A percentile compares a stretch with the other conserved stretches of the same genome.
phyloP scores from a whole-genome alignment of 2,888 invertebrate species.

The Pammene aurita region DNA sequence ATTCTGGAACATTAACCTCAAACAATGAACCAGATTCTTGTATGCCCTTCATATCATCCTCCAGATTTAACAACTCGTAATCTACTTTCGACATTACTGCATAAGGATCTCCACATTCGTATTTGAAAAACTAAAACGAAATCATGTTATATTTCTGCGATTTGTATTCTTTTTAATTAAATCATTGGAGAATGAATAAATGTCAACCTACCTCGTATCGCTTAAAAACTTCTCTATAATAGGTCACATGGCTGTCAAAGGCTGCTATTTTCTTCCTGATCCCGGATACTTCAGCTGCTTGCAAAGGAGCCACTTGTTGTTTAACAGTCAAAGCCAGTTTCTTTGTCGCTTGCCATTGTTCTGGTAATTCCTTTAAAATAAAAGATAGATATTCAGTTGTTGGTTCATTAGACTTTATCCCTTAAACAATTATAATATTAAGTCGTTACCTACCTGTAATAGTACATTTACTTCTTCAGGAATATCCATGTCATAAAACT shows the following conservation, averaged over 20 bases:
- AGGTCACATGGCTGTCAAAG: conserved; percentile 92
- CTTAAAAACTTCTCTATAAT: conserved; percentile 95
- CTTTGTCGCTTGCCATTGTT: conserved; percentile 97
- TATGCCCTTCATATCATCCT: conserved; percentile 93
- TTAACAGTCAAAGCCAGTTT: conserved; percentile 95
- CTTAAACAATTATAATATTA: no score
- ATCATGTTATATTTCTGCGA: not conserved
- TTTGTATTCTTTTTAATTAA: not conserved
- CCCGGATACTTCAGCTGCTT: conserved; percentile 96
- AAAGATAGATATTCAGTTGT: not conserved
- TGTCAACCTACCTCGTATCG: conserved; percentile 79
- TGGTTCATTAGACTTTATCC: no score
- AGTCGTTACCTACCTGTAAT: conserved; percentile 83
- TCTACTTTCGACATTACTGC: conserved; percentile 90
- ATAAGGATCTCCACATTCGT: conserved; percentile 89
- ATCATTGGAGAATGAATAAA: not conserved
- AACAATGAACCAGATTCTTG: conserved; percentile 96
- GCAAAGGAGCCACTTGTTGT: conserved; percentile 96
- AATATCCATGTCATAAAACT: conserved; percentile 97
- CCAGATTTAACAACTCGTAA: conserved; percentile 89
- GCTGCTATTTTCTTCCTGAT: conserved; percentile 93
- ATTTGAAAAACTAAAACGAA: conserved; percentile 85
- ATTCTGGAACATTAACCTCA: conserved; percentile 97
- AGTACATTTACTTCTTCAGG: conserved; percentile 97
- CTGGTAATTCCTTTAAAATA: conserved; percentile 91